phyloP scores from a whole-genome alignment of 2,113 vertebrate genomes.

The Dipodomys ordii region DNA sequence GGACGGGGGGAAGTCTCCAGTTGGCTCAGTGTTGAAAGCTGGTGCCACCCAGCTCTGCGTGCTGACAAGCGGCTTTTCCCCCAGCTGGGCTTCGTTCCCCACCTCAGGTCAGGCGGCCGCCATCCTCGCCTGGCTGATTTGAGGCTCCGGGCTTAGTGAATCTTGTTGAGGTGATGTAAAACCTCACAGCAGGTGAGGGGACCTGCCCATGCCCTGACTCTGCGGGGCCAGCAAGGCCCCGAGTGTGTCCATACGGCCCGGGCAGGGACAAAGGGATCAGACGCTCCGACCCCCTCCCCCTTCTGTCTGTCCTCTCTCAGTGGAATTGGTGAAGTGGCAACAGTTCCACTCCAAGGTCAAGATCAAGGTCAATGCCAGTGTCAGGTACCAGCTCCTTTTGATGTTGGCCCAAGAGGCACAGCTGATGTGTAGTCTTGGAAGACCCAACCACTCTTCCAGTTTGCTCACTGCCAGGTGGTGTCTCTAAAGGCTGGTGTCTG shows the following conservation, averaged over 20 bases:
- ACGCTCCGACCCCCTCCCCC: fast-evolving
- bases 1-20: background rate
- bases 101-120: background rate
- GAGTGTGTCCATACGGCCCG: fast-evolving
- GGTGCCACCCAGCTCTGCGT: background rate
- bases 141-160: background rate
- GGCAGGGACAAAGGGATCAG: background rate
- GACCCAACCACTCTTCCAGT: background rate
- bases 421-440: background rate
- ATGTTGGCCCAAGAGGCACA: background rate
- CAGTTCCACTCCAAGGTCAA: background rate
- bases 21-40: background rate
- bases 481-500: background rate
- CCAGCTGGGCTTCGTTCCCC: conserved; percentile 10
- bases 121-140: background rate
- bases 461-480: fast-evolving
- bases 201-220: fast-evolving
- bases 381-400: background rate
- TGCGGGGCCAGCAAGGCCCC: fast-evolving
- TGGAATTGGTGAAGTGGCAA: background rate
- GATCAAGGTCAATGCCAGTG: background rate
- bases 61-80: background rate
- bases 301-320: fast-evolving
- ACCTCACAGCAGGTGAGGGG: background rate
- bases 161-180: background rate